phyloP scores from a whole-genome alignment of 2,888 invertebrate species.

The Hetaerina titia region DNA sequence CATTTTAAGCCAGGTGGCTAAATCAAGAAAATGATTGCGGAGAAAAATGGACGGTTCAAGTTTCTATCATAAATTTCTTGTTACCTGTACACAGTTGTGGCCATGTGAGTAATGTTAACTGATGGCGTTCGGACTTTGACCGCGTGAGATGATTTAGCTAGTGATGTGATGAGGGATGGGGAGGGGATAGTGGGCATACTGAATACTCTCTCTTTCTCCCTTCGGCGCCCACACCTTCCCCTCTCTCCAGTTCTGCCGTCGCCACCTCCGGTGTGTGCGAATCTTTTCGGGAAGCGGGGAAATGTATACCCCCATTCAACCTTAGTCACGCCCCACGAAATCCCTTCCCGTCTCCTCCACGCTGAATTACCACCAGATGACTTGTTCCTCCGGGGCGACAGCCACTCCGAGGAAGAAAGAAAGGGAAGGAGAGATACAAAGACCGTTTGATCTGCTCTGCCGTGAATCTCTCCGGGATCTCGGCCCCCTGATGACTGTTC shows the following conservation, averaged over 20 bases:
- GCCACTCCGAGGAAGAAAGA: background rate
- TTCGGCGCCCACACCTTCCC: background rate
- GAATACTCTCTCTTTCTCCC: background rate
- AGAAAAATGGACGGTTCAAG: no score
- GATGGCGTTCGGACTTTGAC: background rate
- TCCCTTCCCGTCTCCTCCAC: background rate
- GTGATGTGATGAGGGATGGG: background rate
- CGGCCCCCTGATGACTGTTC: background rate
- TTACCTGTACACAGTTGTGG: no score
- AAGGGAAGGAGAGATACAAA: background rate
- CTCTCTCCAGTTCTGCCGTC: background rate
- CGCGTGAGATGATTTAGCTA: background rate
- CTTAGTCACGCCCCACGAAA: background rate
- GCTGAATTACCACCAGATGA: background rate
- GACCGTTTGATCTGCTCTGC: background rate
- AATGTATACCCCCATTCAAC: background rate
- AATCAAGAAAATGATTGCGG: no score
- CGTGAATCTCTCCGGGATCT: background rate
- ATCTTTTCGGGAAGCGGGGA: background rate
- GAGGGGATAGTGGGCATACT: background rate
- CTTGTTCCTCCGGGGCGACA: background rate
- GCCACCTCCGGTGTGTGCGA: background rate
- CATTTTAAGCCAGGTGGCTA: no score
- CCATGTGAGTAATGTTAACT: no score
- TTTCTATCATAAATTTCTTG: no score